Base-by-base conservation (phyloP, 37 sponge, comb jelly and placozoan genomes). In the Chondrosia reniformis region DNA sequence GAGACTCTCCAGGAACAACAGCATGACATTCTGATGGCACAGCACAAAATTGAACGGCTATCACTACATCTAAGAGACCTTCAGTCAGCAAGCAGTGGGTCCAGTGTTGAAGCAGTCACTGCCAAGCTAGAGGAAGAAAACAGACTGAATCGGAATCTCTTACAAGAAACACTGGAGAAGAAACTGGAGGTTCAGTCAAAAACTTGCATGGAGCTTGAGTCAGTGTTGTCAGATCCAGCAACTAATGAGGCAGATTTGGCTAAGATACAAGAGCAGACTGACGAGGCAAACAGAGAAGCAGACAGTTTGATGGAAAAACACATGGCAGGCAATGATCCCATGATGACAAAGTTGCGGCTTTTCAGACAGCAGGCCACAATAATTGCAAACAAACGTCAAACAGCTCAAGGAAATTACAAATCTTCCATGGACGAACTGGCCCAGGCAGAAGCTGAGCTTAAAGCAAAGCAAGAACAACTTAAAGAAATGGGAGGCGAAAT, bases 321-420 rank as follows among this genome's bases (percentile, higher is more conserved):
- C 36, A 81, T 89, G 83, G 75, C 87, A 8, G 83, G 89, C n/a
- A 84, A 40, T 54, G 96, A 95, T 45, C 87, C 93, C 12, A 30
- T 63, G 1, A 78, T 91, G 32, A 92, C 96, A 63, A 96, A 96
- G 41, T 77, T 99, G 45, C 80, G 87, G n/a, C 77, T 99, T 54
- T 95, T 96, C 72, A 69, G 99, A 31, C 97, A 99, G 79, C 97
- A 96, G 57, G 97, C 97, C 12, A 83, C 86, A 34, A 87, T 93
- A 45, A 93, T 96, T 58, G 66, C 87, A 2, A 66, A 81, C 61
- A 96, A 96, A 77, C 89, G 83, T 46, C 82, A 90, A 49, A 67
- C 77, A 33, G 86, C 85, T 41, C 87, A 84, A 13, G 85, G 87
- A 4, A 41, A 34, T 31, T 84, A 80, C 45, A 79, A 82, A 74